Evolutionary conservation across 1,140 invertebrate genomes (phyloP).

Genomic region (Wasmannia auropunctata): DNA sequence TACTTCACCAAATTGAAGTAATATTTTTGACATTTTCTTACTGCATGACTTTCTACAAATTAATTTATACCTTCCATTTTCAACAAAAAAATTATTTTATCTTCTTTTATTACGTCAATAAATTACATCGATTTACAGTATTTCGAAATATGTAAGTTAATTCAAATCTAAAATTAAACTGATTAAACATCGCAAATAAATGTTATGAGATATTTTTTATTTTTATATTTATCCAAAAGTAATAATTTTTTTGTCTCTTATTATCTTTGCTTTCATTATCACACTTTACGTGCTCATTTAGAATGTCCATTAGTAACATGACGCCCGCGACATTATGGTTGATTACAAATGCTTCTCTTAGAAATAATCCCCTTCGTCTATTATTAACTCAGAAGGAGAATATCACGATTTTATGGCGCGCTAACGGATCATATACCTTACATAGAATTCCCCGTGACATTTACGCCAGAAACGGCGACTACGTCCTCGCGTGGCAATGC

Average conservation of each 20-base stretch:
- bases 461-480: slow-evolving; percentile 26
- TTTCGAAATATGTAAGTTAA: neutral
- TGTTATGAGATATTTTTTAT: neutral
- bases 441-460: slow-evolving; percentile 48
- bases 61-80: neutral
- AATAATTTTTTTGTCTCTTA: neutral
- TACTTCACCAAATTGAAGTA: neutral
- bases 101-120: neutral
- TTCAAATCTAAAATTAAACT: neutral
- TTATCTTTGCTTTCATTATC: neutral
- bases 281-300: neutral
- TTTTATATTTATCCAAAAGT: neutral
- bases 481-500: slow-evolving; percentile 9
- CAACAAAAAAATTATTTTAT: neutral
- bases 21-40: neutral
- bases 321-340: neutral
- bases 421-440: slow-evolving; percentile 15
- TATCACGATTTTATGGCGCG: slow-evolving; percentile 34
- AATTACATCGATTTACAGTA: neutral
- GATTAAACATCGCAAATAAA: neutral
- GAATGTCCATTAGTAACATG: neutral
- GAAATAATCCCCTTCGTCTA: neutral
- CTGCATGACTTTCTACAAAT: neutral
- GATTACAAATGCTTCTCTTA: slow-evolving; percentile 1
- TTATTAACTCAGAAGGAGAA: slow-evolving; percentile 36